Evolutionary conservation across 2,888 invertebrate species (phyloP).

Genomic region (Callinectes sapidus): DNA sequence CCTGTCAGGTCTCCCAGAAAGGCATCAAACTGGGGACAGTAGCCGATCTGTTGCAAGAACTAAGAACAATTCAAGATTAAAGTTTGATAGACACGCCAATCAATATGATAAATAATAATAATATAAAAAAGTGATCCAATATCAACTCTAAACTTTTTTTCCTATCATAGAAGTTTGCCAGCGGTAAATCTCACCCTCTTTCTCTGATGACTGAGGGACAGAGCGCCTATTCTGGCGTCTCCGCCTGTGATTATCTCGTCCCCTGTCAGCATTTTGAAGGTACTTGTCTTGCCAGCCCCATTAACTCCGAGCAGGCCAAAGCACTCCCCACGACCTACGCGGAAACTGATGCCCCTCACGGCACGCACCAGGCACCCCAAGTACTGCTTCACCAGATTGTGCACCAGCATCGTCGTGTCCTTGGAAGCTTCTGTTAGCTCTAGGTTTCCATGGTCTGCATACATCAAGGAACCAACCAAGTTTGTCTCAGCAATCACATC

Average conservation of each 20-base stretch:
- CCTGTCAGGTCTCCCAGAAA: conserved; percentile 87
- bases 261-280: conserved; percentile 84
- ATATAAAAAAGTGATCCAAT: neutral
- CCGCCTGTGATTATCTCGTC: conserved; percentile 74
- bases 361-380: conserved; percentile 75
- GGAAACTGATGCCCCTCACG: conserved; percentile 79
- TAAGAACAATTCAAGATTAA: neutral
- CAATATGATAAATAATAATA: neutral
- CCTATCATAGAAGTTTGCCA: no score
- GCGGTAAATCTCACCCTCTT: conserved; percentile 13
- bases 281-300: conserved; percentile 93
- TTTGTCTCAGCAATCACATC: conserved; percentile 58
- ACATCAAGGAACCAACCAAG: conserved; percentile 44
- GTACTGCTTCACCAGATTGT: conserved; percentile 66
- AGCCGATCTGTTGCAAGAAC: conserved; percentile 79
- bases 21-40: conserved; percentile 94
- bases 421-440: neutral
- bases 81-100: neutral
- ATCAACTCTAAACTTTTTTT: no score
- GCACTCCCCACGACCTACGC: conserved; percentile 82
- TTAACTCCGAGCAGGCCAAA: conserved; percentile 91
- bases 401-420: conserved; percentile 44
- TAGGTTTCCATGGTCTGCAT: neutral
- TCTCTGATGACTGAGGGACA: conserved; percentile 40
- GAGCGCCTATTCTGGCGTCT: conserved; percentile 60